phyloP scores from a whole-genome alignment of 2,113 vertebrate genomes.

The Corythoichthys intestinalis region DNA sequence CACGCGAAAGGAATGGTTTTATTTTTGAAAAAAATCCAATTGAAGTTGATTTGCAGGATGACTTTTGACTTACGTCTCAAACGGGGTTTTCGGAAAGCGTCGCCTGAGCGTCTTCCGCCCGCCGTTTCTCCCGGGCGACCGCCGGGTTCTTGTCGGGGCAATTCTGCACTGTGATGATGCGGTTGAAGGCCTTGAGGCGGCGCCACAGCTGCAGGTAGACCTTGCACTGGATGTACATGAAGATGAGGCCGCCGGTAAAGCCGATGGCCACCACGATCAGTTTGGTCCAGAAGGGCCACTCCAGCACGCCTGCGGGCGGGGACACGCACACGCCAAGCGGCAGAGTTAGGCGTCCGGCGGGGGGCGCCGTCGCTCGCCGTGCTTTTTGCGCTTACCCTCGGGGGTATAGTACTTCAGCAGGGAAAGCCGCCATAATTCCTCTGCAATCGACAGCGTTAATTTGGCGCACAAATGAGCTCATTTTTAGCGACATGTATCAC shows the following conservation, averaged over 20 bases:
- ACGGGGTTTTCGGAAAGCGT: too few species aligned
- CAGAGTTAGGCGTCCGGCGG: conserved; percentile 10
- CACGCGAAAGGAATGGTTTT: background rate
- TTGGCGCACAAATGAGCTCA: conserved; percentile 8
- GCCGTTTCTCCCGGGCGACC: conserved; percentile 69
- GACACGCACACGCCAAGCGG: background rate
- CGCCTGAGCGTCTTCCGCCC: conserved; percentile 11
- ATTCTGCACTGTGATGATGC: conserved; percentile 97
- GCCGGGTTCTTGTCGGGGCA: conserved; percentile 83
- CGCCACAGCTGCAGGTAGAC: conserved; percentile 95
- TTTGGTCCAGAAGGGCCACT: conserved; percentile 99
- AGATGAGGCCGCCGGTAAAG: conserved; percentile 88
- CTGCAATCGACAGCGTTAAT: conserved; percentile 66
- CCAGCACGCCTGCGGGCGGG: conserved; percentile 79
- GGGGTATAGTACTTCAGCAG: conserved; percentile 57
- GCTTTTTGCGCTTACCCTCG: conserved; percentile 55
- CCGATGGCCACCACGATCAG: conserved; percentile 90
- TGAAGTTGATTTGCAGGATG: too few species aligned
- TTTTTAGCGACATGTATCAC: conserved; percentile 13
- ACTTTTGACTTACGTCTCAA: too few species aligned
- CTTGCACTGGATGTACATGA: conserved; percentile 98
- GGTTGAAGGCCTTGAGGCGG: conserved; percentile 94
- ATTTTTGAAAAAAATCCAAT: too few species aligned
- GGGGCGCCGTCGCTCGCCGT: background rate
- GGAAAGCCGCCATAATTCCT: conserved; percentile 59